phyloP scores from a whole-genome alignment of 2,888 invertebrate genomes.

The Oscheius sp. region DNA sequence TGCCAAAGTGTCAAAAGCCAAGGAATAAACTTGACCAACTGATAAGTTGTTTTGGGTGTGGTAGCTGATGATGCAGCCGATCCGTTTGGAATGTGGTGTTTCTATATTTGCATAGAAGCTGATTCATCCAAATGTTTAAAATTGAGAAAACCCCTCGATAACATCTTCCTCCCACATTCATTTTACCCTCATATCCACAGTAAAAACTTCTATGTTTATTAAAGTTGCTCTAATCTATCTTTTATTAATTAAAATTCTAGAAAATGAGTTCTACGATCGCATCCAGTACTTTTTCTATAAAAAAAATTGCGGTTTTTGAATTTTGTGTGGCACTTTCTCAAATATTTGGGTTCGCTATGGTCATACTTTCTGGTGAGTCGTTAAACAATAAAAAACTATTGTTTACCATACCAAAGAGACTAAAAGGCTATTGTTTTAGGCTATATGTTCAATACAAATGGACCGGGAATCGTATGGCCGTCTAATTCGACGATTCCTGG shows the following conservation, averaged over 20 bases:
- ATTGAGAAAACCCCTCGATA: conserved; percentile 9
- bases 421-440: conserved; percentile 24
- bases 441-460: conserved; percentile 51
- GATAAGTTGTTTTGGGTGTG: not conserved
- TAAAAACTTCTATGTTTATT: not conserved
- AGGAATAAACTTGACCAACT: too few relatives aligned
- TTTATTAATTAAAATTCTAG: not conserved
- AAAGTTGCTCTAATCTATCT: conserved; percentile 31
- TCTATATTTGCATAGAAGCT: conserved; percentile 23
- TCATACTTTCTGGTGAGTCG: conserved; percentile 50
- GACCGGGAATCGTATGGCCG: conserved; percentile 48
- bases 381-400: not conserved
- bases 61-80: not conserved
- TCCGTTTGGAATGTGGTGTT: conserved; percentile 26
- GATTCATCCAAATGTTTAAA: conserved; percentile 15
- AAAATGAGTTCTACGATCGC: conserved; percentile 16
- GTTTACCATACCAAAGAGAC: not conserved
- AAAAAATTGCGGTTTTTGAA: conserved; percentile 38
- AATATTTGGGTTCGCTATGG: conserved; percentile 52
- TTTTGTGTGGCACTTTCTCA: conserved; percentile 50
- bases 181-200: too few relatives aligned
- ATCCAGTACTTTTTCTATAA: too few relatives aligned
- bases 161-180: not conserved
- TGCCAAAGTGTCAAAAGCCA: too few relatives aligned
- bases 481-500: not conserved